Evolutionary conservation across 2,888 invertebrate species (phyloP).

Genomic region (Asteroscopus sphinx): DNA sequence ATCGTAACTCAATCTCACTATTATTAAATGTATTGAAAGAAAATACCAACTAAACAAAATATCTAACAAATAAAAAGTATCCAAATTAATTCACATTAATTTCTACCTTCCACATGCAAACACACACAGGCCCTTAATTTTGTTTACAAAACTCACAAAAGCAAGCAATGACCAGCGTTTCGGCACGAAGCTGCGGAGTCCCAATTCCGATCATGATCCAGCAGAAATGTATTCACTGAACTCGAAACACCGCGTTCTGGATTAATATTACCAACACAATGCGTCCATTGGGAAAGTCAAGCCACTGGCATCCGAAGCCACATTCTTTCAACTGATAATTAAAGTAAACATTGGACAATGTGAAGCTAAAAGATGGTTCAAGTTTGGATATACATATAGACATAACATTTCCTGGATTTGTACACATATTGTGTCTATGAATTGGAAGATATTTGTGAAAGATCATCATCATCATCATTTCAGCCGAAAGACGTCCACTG

Average conservation of each 20-base stretch:
- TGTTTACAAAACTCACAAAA: slow-evolving; percentile 44
- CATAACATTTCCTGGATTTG: neutral
- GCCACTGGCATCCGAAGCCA: slow-evolving; percentile 23
- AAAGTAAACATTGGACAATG: slow-evolving; percentile 47
- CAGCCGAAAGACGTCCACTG: no score
- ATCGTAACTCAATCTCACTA: no score
- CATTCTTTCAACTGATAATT: slow-evolving; percentile 52
- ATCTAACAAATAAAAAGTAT: neutral
- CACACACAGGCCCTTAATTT: slow-evolving; percentile 16
- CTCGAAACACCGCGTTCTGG: slow-evolving; percentile 52
- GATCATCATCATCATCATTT: no score
- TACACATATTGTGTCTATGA: neutral
- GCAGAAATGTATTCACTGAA: slow-evolving; percentile 56
- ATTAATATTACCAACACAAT: slow-evolving; percentile 50
- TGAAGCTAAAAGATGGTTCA: slow-evolving; percentile 10
- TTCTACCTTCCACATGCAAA: slow-evolving; percentile 3
- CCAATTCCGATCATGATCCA: slow-evolving; percentile 50
- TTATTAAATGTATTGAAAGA: no score
- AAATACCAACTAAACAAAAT: no score
- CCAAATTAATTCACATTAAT: slow-evolving; percentile 17
- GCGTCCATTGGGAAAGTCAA: slow-evolving; percentile 33
- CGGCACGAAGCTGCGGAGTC: slow-evolving; percentile 43
- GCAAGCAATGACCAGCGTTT: slow-evolving; percentile 49
- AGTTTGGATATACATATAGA: slow-evolving; percentile 13
- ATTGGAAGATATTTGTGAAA: neutral